Base-by-base conservation (phyloP, 2,888 invertebrate genomes). In the Hybos culiciformis region DNA sequence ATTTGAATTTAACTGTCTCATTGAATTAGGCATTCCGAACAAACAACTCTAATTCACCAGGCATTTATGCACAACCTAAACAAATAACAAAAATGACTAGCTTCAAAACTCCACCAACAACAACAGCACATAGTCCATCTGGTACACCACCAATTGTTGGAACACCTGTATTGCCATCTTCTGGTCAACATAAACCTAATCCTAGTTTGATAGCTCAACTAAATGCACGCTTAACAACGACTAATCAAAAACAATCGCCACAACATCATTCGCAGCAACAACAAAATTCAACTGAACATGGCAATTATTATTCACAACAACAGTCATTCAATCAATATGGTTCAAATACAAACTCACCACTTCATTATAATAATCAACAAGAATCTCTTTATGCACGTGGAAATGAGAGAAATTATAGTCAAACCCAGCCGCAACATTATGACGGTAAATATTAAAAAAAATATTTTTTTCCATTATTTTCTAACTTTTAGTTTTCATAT, bases 381-480 rank as follows among this genome's bases (percentile, higher is more conserved):
- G 50, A 53, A 23, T 46, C 48, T 42, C 49, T 53, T 47, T 57
- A 24, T 59, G 57, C 42, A 53, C 56, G 43, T 53, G 57, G 41
- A 55, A 55, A 39, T 50, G 33, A 48, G 47, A 24, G 51, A 52
- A 42, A 46, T 31, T 49, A 52, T 37, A 41, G 51, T 48, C 50
- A 50, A 19, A 53, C 49, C 9, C 55, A 55, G 23, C 51, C 50
- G 17, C 61, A 60, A 58, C 52, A 59, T 54, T 59, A 56, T 54
- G 65, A 66, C 57, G 66, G 66, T 66, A 66, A 66, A 64, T 62
- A 56, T 53, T 61, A 58, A 61, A 63, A 63, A 59, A 55, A 62
- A 52, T 63, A 64, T 57, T n/a, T n/a, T n/a, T n/a, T n/a, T n/a
- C n/a, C n/a, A n/a, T n/a, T n/a, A n/a, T n/a, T n/a, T n/a, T n/a